A percentile compares a stretch with the other conserved stretches of the same genome.
phyloP scores from a whole-genome alignment of 2,113 vertebrate genomes.

The human (Homo sapiens) region DNA sequence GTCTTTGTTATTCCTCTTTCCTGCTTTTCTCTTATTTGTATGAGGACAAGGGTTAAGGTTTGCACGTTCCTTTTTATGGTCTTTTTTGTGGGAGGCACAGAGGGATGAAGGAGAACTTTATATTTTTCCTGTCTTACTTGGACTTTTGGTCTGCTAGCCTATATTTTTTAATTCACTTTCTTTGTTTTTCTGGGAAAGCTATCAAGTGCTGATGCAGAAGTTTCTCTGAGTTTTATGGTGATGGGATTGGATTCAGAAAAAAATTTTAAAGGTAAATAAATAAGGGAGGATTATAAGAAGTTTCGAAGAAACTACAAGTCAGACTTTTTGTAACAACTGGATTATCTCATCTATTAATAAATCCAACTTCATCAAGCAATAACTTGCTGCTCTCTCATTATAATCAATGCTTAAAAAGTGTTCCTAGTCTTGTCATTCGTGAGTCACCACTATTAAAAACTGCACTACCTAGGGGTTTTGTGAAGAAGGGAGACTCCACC shows the following conservation, averaged over 20 bases:
- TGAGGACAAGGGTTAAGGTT: neutral
- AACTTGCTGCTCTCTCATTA: slow-evolving; percentile 65
- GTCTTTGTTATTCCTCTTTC: slow-evolving; percentile 17
- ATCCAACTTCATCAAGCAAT: slow-evolving; percentile 63
- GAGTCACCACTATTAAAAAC: slow-evolving; percentile 65
- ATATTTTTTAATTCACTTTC: neutral
- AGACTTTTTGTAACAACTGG: slow-evolving; percentile 59
- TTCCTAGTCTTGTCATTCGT: slow-evolving; percentile 59
- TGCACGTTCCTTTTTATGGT: neutral
- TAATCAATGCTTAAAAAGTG: slow-evolving; percentile 69
- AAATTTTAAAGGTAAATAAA: slow-evolving; percentile 14
- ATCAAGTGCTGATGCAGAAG: slow-evolving; percentile 26
- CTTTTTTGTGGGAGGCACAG: no score
- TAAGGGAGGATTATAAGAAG: slow-evolving; percentile 59
- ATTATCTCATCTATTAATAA: slow-evolving; percentile 73
- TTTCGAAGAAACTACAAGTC: slow-evolving; percentile 71
- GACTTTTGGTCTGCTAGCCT: neutral
- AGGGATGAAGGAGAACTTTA: neutral
- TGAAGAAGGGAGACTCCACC: slow-evolving; percentile 53
- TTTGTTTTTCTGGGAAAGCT: slow-evolving; percentile 12
- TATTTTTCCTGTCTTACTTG: neutral
- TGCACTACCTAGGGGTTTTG: slow-evolving; percentile 28
- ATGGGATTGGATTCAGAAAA: slow-evolving; percentile 30
- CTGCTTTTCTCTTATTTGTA: slow-evolving; percentile 26
- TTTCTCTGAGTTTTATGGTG: slow-evolving; percentile 37